Conservation (phyloP, 2,888 invertebrate genomes). For the Camptogramma bilineatum region DNA sequence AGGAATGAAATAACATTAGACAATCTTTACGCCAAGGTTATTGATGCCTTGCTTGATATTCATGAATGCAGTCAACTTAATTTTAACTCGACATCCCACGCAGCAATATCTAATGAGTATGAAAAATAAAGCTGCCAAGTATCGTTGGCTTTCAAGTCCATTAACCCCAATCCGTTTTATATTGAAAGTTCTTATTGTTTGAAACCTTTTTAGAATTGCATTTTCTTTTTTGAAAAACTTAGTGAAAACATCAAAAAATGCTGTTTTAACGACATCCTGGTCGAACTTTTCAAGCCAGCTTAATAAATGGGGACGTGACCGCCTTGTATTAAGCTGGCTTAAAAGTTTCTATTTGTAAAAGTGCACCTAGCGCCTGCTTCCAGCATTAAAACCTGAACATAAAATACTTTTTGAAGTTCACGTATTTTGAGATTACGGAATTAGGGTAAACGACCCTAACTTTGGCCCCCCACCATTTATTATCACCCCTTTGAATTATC, state of each 20-base stretch:
- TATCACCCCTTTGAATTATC: too few relatives aligned
- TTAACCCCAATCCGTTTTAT: background rate
- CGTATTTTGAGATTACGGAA: background rate
- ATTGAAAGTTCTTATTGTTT: background rate
- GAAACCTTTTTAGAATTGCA: background rate
- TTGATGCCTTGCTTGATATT: background rate
- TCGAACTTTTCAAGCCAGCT: too few relatives aligned
- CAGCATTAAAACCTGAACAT: constrained; percentile 21
- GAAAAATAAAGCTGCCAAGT: background rate
- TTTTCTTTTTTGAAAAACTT: background rate
- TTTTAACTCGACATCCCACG: background rate
- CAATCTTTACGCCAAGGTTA: background rate
- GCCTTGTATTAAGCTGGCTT: background rate
- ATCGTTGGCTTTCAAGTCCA: background rate
- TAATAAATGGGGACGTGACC: background rate
- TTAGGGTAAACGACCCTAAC: too few relatives aligned
- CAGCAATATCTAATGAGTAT: background rate
- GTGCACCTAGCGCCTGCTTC: constrained; percentile 18
- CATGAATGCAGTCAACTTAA: background rate
- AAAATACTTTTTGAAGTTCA: constrained; percentile 16
- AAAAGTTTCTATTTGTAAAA: constrained; percentile 16
- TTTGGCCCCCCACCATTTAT: too few relatives aligned
- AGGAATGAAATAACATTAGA: constrained; percentile 8
- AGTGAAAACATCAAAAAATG: background rate
- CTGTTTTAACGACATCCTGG: background rate